phyloP scores from a whole-genome alignment of 2,797 vertebrate species.

The Ciconia nigra region DNA sequence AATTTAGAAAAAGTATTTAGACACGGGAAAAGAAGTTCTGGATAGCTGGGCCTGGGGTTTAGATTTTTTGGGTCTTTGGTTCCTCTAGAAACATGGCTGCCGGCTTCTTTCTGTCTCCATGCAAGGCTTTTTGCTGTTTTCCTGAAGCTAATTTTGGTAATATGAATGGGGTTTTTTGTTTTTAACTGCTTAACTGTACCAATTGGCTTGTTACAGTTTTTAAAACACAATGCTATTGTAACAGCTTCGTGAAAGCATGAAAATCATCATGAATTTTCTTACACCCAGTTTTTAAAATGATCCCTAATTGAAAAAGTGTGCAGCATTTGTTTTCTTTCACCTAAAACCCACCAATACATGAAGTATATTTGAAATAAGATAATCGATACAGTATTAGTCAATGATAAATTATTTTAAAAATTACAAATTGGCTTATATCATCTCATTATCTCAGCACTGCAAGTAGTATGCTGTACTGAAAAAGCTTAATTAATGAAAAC shows the following conservation, averaged over 20 bases:
- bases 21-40: not conserved
- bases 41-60: not conserved
- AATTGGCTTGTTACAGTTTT: not conserved
- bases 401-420: not conserved
- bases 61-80: not conserved
- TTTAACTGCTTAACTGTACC: not conserved
- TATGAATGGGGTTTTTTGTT: accelerated
- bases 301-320: not conserved
- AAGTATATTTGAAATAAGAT: not conserved
- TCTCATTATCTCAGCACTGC: not conserved
- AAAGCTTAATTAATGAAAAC: not conserved
- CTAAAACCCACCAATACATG: not conserved
- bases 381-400: not conserved
- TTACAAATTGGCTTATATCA: not conserved
- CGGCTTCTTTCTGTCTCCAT: not conserved
- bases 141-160: not conserved
- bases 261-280: not conserved
- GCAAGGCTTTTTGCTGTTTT: not conserved
- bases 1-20: not conserved
- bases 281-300: not conserved
- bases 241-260: not conserved
- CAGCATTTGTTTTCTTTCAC: not conserved
- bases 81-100: not conserved
- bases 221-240: not conserved
- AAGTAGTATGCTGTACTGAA: not conserved